A percentile compares a stretch with the other conserved stretches of the same genome.
phyloP scores from a whole-genome alignment of 1,140 invertebrate genomes.

The Drosophila pectinifera region DNA sequence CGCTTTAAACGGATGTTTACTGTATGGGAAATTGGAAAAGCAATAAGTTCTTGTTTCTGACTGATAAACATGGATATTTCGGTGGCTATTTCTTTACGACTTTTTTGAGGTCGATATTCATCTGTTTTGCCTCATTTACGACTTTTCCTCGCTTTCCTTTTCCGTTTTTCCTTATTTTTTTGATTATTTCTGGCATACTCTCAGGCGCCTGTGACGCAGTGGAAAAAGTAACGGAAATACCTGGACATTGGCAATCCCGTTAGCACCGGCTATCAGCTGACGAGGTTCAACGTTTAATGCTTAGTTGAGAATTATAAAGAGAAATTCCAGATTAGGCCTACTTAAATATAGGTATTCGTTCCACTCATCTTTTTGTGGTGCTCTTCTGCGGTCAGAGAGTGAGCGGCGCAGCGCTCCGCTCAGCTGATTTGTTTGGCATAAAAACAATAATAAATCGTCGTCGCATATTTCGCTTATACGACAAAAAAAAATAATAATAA shows the following conservation, averaged over 20 bases:
- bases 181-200: constrained; percentile 25
- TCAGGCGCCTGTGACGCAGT: constrained; percentile 25
- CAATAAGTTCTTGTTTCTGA: constrained; percentile 43
- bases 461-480: constrained; percentile 6
- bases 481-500: neutral
- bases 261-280: constrained; percentile 54
- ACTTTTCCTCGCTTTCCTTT: constrained; percentile 21
- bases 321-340: constrained; percentile 33
- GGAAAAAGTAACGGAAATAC: constrained; percentile 14
- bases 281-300: constrained; percentile 34
- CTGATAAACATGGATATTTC: constrained; percentile 45
- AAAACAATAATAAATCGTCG: constrained; percentile 73
- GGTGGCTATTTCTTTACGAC: constrained; percentile 36
- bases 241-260: constrained; percentile 23
- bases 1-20: neutral
- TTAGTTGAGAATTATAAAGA: constrained; percentile 16
- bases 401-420: constrained; percentile 3
- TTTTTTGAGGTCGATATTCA: constrained; percentile 28
- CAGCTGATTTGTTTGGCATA: constrained; percentile 65
- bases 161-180: constrained; percentile 9
- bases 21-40: constrained; percentile 42
- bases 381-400: constrained; percentile 1
- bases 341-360: constrained; percentile 6
- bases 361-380: constrained; percentile 13
- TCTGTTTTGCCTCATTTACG: constrained; percentile 3